Evolutionary conservation across 2,113 vertebrate genomes (phyloP).

Genomic region (Acanthisitta chloris): DNA sequence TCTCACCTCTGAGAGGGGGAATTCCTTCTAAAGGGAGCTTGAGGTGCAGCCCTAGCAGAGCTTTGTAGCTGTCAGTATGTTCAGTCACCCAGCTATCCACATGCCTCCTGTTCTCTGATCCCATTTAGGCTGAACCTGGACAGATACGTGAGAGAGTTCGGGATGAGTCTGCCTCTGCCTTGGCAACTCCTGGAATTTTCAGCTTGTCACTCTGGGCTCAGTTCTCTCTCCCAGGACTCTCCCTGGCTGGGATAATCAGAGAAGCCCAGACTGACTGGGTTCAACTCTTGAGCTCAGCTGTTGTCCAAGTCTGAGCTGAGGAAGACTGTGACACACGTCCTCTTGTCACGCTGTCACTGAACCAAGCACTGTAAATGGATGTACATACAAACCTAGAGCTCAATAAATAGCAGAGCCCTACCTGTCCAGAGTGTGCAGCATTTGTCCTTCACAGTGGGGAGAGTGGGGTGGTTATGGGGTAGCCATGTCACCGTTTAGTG

Average conservation of each 20-base stretch:
- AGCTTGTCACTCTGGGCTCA: neutral
- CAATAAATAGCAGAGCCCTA: slow-evolving; percentile 40
- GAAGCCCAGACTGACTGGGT: neutral
- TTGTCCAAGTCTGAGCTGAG: neutral
- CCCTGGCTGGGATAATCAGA: neutral
- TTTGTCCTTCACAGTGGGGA: neutral
- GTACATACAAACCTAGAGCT: slow-evolving; percentile 15
- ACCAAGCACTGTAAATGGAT: slow-evolving; percentile 14
- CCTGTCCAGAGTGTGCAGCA: neutral
- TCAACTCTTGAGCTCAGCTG: neutral
- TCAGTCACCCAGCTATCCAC: neutral
- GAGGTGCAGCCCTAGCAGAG: neutral
- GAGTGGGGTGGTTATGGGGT: neutral
- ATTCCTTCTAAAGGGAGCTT: neutral
- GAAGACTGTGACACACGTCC: neutral
- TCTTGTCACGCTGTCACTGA: neutral
- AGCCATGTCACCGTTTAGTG: neutral
- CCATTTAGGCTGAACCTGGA: neutral
- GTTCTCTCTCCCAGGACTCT: neutral
- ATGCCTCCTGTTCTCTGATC: neutral
- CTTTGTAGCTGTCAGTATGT: accelerated
- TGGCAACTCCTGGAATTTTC: neutral
- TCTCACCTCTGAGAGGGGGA: neutral
- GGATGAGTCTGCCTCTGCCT: neutral
- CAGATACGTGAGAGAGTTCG: neutral